Percentiles rank a stretch among this genome's conserved stretches.
Conservation (phyloP, 2,797 vertebrate genomes). For the Erpetoichthys calabaricus region DNA sequence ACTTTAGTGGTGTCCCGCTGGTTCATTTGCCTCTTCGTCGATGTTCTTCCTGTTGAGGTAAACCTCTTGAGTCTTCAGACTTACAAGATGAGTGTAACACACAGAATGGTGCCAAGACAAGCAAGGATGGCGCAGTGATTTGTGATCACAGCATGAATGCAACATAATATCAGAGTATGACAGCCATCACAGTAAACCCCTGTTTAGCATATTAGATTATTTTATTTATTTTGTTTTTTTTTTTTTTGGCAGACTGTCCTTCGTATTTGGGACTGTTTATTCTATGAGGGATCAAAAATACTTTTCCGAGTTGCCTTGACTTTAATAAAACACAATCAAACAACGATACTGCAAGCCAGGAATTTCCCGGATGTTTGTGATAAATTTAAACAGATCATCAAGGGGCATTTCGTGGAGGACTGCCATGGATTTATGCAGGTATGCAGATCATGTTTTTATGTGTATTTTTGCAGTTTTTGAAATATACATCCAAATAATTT, state of each 20-base stretch:
- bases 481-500: neutral
- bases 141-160: too few relatives aligned
- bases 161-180: too few relatives aligned
- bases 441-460: slow-evolving; percentile 4
- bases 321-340: slow-evolving; percentile 69
- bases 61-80: slow-evolving; percentile 4
- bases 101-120: too few relatives aligned
- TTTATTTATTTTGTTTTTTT: slow-evolving; percentile 1
- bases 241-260: slow-evolving; percentile 67
- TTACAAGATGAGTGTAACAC: too few relatives aligned
- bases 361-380: slow-evolving; percentile 72
- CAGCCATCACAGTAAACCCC: too few relatives aligned
- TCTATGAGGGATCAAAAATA: slow-evolving; percentile 90
- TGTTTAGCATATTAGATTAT: too few relatives aligned
- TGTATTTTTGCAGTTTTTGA: neutral
- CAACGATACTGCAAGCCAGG: slow-evolving; percentile 64
- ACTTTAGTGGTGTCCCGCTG: slow-evolving; percentile 81
- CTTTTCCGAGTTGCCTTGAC: slow-evolving; percentile 88
- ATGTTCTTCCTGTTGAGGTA: slow-evolving; percentile 86
- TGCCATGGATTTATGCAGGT: slow-evolving; percentile 92
- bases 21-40: slow-evolving; percentile 93
- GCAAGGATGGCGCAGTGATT: too few relatives aligned
- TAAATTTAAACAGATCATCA: slow-evolving; percentile 75
- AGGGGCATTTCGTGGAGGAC: slow-evolving; percentile 67
- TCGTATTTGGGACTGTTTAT: slow-evolving; percentile 89